Conservation (phyloP, 2,113 vertebrate genomes). For the Enhydra lutris region DNA sequence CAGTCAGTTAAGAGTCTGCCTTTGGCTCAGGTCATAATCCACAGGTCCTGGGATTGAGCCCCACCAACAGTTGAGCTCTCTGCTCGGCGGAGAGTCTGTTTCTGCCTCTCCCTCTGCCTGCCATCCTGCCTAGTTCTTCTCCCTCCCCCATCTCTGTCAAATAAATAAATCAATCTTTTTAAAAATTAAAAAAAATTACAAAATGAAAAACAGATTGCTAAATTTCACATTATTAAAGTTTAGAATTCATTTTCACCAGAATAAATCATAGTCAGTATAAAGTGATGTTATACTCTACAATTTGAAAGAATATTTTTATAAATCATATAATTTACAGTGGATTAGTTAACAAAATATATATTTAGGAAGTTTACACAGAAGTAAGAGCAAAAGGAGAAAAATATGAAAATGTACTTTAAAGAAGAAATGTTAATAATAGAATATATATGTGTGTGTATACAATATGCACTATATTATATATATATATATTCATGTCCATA, state of each 20-base stretch:
- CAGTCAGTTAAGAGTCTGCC: too few species aligned
- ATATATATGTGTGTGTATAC: background rate
- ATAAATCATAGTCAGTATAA: background rate
- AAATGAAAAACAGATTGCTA: background rate
- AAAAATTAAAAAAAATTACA: background rate
- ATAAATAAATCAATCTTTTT: too few species aligned
- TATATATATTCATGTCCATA: background rate
- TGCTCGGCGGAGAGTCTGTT: accelerated
- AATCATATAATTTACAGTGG: background rate
- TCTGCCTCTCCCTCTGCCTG: too few species aligned
- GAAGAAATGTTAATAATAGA: background rate
- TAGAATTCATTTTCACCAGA: background rate
- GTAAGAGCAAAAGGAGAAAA: background rate
- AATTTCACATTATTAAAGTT: background rate
- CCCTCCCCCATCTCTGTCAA: too few species aligned
- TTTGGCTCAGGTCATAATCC: too few species aligned
- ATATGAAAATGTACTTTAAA: background rate
- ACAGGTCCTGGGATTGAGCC: too few species aligned
- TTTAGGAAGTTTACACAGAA: background rate
- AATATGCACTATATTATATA: background rate
- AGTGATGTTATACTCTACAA: background rate
- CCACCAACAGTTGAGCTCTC: too few species aligned
- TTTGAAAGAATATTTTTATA: background rate
- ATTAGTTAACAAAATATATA: background rate
- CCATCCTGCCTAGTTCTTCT: too few species aligned